Evolutionary conservation across 2,797 vertebrate genomes (phyloP), one percentile per base, ranked within the genome.

Genomic region (Perodicticus potto): DNA sequence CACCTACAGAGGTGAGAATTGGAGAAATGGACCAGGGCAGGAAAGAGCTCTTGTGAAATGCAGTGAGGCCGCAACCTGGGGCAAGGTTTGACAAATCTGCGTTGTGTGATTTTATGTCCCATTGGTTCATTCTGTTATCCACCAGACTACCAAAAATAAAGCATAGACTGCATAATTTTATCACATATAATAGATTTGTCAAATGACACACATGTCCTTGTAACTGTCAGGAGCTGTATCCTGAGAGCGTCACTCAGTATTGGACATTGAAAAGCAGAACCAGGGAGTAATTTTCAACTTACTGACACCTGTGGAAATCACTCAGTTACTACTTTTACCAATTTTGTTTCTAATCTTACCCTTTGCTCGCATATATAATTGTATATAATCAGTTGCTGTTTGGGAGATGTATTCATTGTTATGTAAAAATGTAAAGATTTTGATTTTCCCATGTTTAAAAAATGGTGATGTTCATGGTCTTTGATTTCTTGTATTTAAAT

Each of bases 151-250:
- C 89, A 96, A 82, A 55, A 69, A 40, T 86, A 91, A 94, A 95
- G 89, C 69, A 92, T 32, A 97, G 78, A 86, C 37, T 34, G 61
- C 59, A 80, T 95, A 74, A 88, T 97, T 97, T 93, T 7, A 0
- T 34, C n/a, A 16, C 3, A 0, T 65, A 69, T 82, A 93, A 96
- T 40, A 97, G 81, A 95, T 97, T 96, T 98, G 76, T 97, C 94
- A 94, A 97, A 74, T 93, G 97, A 97, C 96, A 97, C 94, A 89
- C 92, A 89, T 76, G 87, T 96, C 97, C 96, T 96, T 96, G 84
- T 96, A 94, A 92, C n/a, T 97, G 91, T 95, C 94, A 97, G 86
- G 89, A 97, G 93, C 89, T 94, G 34, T 80, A 37, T 67, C 40
- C 85, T 76, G 90, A 93, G 20, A 93, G 92, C 85, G 85, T 97